These are phyloP conservation scores for Cantharis nigra DNA, from an alignment of 2,888 invertebrate species.

Conservation along the genomic window DNA sequence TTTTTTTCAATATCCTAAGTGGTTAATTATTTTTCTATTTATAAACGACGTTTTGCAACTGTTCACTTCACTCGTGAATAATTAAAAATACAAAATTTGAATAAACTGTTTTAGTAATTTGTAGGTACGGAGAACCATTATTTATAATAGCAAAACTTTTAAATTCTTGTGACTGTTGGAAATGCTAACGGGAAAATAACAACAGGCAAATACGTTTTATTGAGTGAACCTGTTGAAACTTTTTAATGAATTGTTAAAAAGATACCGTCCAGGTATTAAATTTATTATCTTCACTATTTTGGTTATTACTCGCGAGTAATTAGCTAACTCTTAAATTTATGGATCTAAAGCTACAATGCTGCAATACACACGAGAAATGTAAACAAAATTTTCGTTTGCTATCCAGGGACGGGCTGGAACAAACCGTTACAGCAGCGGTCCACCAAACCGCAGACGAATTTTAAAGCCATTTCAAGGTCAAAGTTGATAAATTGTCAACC, in stretches of 20 bases:
- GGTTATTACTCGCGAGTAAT: slow-evolving; percentile 13
- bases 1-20: background rate
- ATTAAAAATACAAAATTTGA: background rate
- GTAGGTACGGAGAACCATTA: background rate
- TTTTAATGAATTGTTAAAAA: slow-evolving; percentile 14
- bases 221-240: slow-evolving; percentile 18
- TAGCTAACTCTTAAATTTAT: background rate
- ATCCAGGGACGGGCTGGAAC: background rate
- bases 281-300: slow-evolving; percentile 10
- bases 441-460: too few species aligned
- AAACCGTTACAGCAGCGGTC: too few species aligned
- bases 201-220: slow-evolving; percentile 5
- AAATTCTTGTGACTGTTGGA: background rate
- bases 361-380: background rate
- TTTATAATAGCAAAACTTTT: background rate
- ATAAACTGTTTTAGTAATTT: background rate
- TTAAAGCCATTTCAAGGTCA: too few species aligned
- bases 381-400: background rate
- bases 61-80: background rate
- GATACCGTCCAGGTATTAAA: background rate
- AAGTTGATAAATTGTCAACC: too few species aligned
- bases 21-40: background rate
- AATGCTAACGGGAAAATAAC: background rate
- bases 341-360: background rate
- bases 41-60: background rate